Evolutionary conservation across 2,113 vertebrate species (phyloP), one percentile per base, ranked within the genome.

Genomic region (Takifugu bimaculatus): DNA sequence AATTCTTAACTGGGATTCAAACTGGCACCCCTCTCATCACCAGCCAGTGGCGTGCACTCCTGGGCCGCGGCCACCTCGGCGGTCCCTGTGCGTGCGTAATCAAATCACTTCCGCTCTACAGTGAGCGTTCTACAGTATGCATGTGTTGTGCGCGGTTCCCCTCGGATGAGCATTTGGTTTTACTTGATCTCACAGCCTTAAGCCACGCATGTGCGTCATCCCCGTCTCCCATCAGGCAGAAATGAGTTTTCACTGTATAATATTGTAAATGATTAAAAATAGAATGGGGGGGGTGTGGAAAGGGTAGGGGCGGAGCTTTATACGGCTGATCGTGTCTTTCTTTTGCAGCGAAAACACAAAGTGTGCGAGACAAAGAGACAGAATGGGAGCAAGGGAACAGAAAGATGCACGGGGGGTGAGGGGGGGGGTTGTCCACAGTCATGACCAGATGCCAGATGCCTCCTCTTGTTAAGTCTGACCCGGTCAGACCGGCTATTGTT

Each of bases 231-330:
- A 53, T 79, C 75, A 63, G 72, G 80, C 83, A 79, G 77, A 84
- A 79, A 78, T 32, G 73, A 2, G 13, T 77, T 79, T 82, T 64
- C 67, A 77, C 85, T 83, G 78, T 85, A 77, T 50, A 78, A 80
- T 78, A 87, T 80, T 81, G 80, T 83, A 80, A 82, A 74, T 79
- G 72, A 76, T 77, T 82, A 79, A 76, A 84, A 89, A 76, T 83
- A 83, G 80, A 55, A 57, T 32, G 9, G 50, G 49, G 26, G 62
- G 56, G 65, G 52, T 54, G 56, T 44, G 9, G 39, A 47, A 25
- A 2, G 10, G 63, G 27, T 2, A 26, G 54, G n/a, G 48, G 4
- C 32, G 20, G 57, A n/a, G 45, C 60, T 48, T 26, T 42, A 14
- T 74, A 67, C 58, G 72, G 44, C 53, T 69, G 58, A 54, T n/a